Conservation (phyloP, 1,140 invertebrate genomes). For the Bombus sibiricus region DNA sequence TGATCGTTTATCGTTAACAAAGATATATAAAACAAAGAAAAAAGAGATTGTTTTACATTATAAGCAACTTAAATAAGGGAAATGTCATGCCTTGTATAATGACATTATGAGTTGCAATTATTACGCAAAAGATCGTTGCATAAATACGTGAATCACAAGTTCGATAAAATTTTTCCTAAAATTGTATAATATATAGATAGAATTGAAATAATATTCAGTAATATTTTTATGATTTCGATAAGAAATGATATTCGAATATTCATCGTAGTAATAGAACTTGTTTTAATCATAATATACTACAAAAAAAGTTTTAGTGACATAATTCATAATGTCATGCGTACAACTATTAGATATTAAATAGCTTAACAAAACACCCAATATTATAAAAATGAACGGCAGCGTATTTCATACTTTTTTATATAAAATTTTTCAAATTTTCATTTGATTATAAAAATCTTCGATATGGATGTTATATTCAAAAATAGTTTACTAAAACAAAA, state of each 20-base stretch:
- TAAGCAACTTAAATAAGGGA: background rate
- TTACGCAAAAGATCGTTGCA: background rate
- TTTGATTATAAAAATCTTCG: slow-evolving; percentile 20
- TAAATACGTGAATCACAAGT: slow-evolving; percentile 8
- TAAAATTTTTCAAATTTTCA: background rate
- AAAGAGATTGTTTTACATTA: slow-evolving; percentile 22
- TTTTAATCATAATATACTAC: background rate
- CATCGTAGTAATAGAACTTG: background rate
- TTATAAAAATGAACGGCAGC: background rate
- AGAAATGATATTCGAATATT: background rate
- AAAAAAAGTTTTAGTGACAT: background rate
- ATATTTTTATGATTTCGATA: background rate
- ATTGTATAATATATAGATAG: background rate
- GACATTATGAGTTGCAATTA: background rate
- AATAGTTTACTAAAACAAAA: background rate
- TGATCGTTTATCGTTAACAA: background rate
- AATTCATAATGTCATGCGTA: background rate
- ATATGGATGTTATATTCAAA: background rate
- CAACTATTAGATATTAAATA: background rate
- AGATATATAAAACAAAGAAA: background rate
- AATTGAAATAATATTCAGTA: background rate
- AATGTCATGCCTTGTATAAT: background rate
- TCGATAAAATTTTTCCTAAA: background rate
- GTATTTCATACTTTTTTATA: slow-evolving; percentile 13
- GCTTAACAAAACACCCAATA: background rate